phyloP scores from a whole-genome alignment of 2,113 vertebrate species.

The Leptocoma aspasia region DNA sequence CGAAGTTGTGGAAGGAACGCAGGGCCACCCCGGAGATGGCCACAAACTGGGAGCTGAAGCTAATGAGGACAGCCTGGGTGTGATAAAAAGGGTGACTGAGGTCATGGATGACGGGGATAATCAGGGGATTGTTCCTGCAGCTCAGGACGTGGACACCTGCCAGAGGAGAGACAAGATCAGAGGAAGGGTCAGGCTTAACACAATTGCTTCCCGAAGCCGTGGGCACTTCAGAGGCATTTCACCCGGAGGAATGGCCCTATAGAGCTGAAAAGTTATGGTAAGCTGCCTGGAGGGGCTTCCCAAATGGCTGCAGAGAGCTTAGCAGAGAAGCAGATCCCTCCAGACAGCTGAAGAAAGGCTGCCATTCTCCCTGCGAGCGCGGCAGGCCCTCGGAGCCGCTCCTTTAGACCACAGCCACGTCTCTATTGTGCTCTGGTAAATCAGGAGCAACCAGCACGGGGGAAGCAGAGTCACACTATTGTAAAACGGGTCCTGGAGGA shows the following conservation, averaged over 20 bases:
- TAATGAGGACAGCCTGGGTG: slow-evolving; percentile 90
- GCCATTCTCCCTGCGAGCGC: background rate
- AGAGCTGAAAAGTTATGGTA: slow-evolving; percentile 63
- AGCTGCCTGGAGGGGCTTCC: slow-evolving; percentile 62
- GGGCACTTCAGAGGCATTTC: slow-evolving; percentile 70
- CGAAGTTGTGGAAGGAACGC: slow-evolving; percentile 98
- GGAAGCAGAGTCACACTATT: slow-evolving; percentile 5
- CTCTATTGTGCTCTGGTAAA: slow-evolving; percentile 40
- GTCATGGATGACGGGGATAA: slow-evolving; percentile 97
- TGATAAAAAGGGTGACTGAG: slow-evolving; percentile 96
- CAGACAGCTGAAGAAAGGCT: slow-evolving; percentile 62
- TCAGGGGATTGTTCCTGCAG: slow-evolving; percentile 96
- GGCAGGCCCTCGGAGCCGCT: background rate
- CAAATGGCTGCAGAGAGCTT: slow-evolving; percentile 17
- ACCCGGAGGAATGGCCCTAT: slow-evolving; percentile 28
- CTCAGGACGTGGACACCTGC: slow-evolving; percentile 94
- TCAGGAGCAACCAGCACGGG: slow-evolving; percentile 37
- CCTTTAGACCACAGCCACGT: slow-evolving; percentile 23
- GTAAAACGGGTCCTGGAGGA: background rate
- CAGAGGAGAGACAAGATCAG: slow-evolving; percentile 64
- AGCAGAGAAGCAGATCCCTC: slow-evolving; percentile 42
- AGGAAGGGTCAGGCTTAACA: slow-evolving; percentile 71
- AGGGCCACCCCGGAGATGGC: slow-evolving; percentile 97
- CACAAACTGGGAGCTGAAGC: slow-evolving; percentile 87
- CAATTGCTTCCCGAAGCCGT: slow-evolving; percentile 38